Evolutionary conservation across 2,797 vertebrate genomes (phyloP).

Genomic region (Pachyuromys duprasi): DNA sequence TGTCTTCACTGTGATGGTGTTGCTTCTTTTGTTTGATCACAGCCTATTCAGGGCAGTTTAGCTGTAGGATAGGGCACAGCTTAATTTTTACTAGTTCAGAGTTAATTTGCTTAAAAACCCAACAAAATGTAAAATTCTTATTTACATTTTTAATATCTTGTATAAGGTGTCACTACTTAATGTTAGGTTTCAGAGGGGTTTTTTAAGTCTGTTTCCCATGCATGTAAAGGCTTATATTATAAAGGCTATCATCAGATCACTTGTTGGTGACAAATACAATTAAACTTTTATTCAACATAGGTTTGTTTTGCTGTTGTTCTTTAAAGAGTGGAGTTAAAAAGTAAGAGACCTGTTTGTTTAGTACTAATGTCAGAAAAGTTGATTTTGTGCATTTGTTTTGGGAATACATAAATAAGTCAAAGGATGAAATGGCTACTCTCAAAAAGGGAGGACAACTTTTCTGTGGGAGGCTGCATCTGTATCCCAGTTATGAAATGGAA

Average conservation of each 20-base stretch:
- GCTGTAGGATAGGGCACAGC: not conserved
- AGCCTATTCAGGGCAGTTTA: not conserved
- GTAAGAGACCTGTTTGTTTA: not conserved
- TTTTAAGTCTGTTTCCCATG: not conserved
- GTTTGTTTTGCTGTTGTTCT: not conserved
- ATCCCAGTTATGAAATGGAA: not conserved
- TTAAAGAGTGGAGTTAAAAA: constrained; percentile 2
- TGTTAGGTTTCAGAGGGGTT: not conserved
- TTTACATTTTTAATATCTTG: not conserved
- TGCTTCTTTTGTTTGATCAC: not conserved
- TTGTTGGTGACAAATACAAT: not conserved
- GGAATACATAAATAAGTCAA: not conserved
- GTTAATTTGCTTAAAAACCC: not conserved
- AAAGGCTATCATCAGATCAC: not conserved
- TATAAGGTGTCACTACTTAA: constrained; percentile 8
- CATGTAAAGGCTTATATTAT: not conserved
- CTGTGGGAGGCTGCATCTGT: too few relatives aligned
- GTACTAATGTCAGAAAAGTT: not conserved
- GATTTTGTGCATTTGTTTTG: not conserved
- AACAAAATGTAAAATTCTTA: constrained; percentile 24
- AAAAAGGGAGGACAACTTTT: not conserved
- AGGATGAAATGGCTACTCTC: not conserved
- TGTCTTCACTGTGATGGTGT: not conserved
- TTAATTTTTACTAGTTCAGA: constrained; percentile 8
- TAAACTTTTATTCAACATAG: not conserved